Conservation (phyloP, 2,113 vertebrate genomes). For the Alouatta palliata region DNA sequence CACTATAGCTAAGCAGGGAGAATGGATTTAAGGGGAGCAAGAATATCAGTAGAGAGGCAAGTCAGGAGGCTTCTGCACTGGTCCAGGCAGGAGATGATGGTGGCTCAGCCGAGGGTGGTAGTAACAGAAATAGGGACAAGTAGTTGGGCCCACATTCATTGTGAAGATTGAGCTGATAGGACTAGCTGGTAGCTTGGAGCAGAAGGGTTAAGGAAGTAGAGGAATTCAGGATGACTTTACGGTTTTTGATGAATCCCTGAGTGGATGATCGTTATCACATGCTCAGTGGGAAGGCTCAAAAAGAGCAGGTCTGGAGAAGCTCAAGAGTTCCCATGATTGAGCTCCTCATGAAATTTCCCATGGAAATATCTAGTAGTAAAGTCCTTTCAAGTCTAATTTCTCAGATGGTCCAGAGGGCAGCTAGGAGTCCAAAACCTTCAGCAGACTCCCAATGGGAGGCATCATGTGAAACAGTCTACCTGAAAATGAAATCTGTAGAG, state of each 20-base stretch:
- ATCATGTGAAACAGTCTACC: neutral
- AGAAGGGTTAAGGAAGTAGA: neutral
- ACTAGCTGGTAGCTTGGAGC: neutral
- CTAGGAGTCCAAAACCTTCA: neutral
- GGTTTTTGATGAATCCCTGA: neutral
- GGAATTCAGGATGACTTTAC: neutral
- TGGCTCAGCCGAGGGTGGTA: neutral
- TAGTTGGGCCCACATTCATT: neutral
- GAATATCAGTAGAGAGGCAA: neutral
- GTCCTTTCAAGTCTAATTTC: neutral
- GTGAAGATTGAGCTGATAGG: neutral
- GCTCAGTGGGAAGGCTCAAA: neutral
- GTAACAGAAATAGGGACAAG: neutral
- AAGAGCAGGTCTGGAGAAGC: neutral
- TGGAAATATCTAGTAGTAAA: neutral
- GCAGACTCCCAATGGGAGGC: neutral
- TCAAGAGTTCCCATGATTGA: neutral
- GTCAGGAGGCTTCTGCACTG: neutral
- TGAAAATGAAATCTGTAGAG: neutral
- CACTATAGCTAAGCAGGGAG: neutral
- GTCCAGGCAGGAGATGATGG: neutral
- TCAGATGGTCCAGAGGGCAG: neutral
- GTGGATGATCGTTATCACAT: neutral
- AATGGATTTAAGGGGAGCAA: neutral
- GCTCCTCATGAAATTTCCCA: neutral